Evolutionary conservation across 1,140 invertebrate genomes (phyloP), one percentile per base, ranked within the genome.

Genomic region (Zaprionus davidi): DNA sequence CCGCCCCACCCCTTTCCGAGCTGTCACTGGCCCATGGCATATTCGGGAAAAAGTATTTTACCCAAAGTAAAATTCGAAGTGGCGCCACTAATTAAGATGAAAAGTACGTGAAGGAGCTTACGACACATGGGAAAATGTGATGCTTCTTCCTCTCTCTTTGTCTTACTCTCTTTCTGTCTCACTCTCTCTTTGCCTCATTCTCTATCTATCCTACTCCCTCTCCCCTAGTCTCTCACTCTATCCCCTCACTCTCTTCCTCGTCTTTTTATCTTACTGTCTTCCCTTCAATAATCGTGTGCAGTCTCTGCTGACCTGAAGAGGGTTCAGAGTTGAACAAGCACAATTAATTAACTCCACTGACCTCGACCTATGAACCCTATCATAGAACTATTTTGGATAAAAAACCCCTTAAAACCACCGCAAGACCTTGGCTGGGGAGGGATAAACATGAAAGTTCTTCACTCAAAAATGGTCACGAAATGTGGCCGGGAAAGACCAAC

Each of bases 61-160:
- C 20, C 4, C 13, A 41, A 41, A 68, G 38, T 66, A 74, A 17
- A 22, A 22, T 68, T 67, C 63, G 49, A 36, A 62, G 38, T 69
- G 73, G 57, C 65, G 65, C 73, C 44, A 65, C 77, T 78, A 85
- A 85, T 85, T 85, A 73, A 57, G 44, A 59, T 53, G 17, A 56
- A 65, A 31, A 49, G 41, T 28, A 31, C 17, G 34, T 62, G 12
- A 55, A 58, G 31, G 9, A 58, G 17, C 28, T 46, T 17, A 12
- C 24, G 46, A 24, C 46, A 51, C 46, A 51, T 51, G 20, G 17
- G 11, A 51, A 24, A 24, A 51, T 5, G 46, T 55, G 26, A 15
- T 22, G 26, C 36, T 2, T 44, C 6, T 58, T 34, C 31, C 17
- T 38, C 5, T 13, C 55, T 36, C 28, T 31, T n/a, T 22, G 1